These are phyloP conservation scores for Pseudotriccus pelzelni DNA, from an alignment of 2,797 vertebrate genomes.

Conservation along the genomic window DNA sequence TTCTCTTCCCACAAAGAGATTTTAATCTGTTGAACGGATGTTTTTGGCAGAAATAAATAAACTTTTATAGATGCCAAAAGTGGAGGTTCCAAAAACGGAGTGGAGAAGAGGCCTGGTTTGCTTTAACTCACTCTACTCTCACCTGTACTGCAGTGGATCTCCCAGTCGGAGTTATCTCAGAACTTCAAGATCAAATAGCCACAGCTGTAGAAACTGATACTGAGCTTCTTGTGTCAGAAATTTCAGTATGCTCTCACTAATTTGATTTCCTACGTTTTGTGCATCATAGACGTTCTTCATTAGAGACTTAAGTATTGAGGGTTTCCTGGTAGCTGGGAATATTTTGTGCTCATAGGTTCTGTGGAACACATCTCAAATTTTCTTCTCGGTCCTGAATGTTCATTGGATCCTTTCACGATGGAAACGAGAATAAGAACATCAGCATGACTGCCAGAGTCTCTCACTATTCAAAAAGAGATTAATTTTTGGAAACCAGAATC, in stretches of 20 bases:
- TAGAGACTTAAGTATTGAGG: neutral
- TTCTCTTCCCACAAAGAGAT: neutral
- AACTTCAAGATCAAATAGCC: neutral
- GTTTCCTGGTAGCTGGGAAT: neutral
- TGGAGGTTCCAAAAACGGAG: neutral
- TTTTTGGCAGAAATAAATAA: constrained; percentile 1
- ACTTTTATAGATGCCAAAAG: neutral
- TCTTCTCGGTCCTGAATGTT: neutral
- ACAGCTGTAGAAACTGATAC: neutral
- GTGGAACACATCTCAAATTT: neutral
- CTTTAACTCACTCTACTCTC: neutral
- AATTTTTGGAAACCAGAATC: neutral
- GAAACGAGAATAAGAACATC: neutral
- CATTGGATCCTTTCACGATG: neutral
- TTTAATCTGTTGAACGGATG: neutral
- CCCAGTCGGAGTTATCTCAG: neutral
- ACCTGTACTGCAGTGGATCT: neutral
- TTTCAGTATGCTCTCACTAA: neutral
- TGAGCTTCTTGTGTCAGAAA: neutral
- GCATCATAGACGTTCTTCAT: neutral
- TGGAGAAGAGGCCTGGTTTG: neutral
- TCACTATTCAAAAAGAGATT: neutral
- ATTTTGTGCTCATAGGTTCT: neutral
- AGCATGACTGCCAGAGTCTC: neutral
- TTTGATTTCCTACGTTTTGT: neutral